phyloP scores from a whole-genome alignment of 2,888 invertebrate genomes.

The Adelognathus sp. region DNA sequence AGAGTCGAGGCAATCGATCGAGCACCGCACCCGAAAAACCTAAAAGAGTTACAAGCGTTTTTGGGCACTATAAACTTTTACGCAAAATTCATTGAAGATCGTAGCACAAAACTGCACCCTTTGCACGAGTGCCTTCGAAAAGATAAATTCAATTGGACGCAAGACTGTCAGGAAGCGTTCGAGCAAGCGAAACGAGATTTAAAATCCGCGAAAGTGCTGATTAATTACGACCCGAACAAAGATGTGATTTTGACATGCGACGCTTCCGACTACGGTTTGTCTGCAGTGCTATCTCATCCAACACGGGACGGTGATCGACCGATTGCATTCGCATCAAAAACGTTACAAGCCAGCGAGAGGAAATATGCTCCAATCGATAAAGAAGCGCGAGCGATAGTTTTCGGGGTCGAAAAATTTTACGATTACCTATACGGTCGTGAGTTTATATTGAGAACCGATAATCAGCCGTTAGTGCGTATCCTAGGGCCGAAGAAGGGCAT shows the following conservation, averaged over 20 bases:
- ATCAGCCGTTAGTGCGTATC: constrained; percentile 23
- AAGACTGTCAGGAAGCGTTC: constrained; percentile 16
- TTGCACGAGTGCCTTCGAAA: constrained; percentile 11
- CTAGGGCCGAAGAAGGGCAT: constrained; percentile 26
- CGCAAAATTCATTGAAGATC: constrained; percentile 21
- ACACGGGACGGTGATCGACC: constrained; percentile 68
- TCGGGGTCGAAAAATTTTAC: constrained; percentile 30
- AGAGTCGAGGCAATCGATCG: constrained; percentile 1
- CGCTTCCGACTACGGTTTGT: constrained; percentile 64
- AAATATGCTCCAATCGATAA: constrained; percentile 67
- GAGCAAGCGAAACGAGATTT: constrained; percentile 10
- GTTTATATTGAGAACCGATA: constrained; percentile 27
- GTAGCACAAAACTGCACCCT: constrained; percentile 5
- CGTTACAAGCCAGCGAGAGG: constrained; percentile 63
- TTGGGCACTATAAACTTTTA: constrained; percentile 23
- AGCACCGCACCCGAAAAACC: background rate
- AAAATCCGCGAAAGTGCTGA: constrained; percentile 23
- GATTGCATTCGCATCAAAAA: constrained; percentile 71
- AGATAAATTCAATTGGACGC: constrained; percentile 12
- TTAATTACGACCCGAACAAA: constrained; percentile 35
- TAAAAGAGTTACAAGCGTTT: constrained; percentile 15
- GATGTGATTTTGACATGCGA: constrained; percentile 54
- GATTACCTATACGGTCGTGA: constrained; percentile 7
- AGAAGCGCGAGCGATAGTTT: constrained; percentile 54
- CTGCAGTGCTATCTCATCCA: constrained; percentile 67